Evolutionary conservation across 2,797 vertebrate species (phyloP), one percentile per base, ranked within the genome.

Genomic region (Margarornis squamiger): DNA sequence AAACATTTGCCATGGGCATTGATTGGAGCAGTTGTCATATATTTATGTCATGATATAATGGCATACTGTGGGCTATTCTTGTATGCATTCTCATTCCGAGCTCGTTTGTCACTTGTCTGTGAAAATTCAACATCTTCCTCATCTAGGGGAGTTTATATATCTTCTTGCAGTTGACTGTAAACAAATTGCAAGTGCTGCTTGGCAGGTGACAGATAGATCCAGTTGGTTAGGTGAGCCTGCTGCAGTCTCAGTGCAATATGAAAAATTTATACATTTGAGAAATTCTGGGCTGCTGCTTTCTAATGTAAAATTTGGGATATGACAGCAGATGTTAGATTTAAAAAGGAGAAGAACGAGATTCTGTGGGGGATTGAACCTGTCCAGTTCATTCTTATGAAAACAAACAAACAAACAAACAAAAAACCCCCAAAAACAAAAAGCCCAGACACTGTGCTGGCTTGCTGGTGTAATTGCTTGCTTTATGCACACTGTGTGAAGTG

Each of bases 11-110:
- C 95, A 59, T 93, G 94, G 97, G 97, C 97, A 94, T 96, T 93
- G 93, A 89, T 96, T 95, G 93, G 95, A 95, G 96, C 94, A 97
- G 95, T 79, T 97, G 95, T 95, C 94, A 98, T 98, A 98, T 96
- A 97, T 98, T 98, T 97, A 91, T 98, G 97, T 98, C 97, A 98
- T 97, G 93, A 90, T 95, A 96, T 98, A 98, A 98, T 97, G 95
- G 95, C 93, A 86, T 74, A 97, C 97, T 97, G 90, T 97, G 97
- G 97, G 97, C 97, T 97, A 96, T 97, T 97, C 97, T 96, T 97
- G 91, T 97, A 96, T 93, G 94, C 78, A 48, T 97, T 97, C 88
- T 94, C 90, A 93, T 96, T 96, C 79, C 0, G 59, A 96, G 91
- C 92, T 97, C 97, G 55, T 98, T 98, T 98, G 95, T 98, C 98